These are phyloP conservation scores for Delichon dasypus DNA, from an alignment of 2,797 vertebrate genomes.

Conservation along the genomic window DNA sequence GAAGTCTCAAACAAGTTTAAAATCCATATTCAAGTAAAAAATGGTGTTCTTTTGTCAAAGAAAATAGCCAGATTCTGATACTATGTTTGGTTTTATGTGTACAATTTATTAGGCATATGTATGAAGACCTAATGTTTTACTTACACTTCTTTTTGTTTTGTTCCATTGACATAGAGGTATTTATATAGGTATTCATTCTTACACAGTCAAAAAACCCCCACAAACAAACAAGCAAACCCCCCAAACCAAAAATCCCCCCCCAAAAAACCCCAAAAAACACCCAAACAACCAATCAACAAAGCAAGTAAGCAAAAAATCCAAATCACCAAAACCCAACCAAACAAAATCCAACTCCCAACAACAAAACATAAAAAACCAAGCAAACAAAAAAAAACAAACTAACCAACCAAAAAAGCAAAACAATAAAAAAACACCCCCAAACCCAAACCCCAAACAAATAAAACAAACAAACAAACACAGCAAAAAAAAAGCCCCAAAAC, in stretches of 20 bases:
- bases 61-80: background rate
- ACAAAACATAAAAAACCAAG: no score
- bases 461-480: background rate
- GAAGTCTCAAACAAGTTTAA: background rate
- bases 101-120: background rate
- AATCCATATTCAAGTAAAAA: background rate
- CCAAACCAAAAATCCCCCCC: fast-evolving
- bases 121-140: background rate
- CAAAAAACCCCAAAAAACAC: no score
- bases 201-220: fast-evolving
- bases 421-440: no score
- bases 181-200: background rate
- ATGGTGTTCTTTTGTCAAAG: background rate
- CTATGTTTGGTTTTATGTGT: background rate
- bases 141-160: background rate
- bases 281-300: background rate
- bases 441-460: background rate
- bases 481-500: background rate
- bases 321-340: background rate
- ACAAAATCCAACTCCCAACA: background rate
- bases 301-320: background rate
- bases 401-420: no score
- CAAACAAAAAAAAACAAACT: background rate
- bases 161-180: background rate
- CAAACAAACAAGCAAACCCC: background rate